These are phyloP conservation scores for Acrobeloides nanus DNA, from an alignment of 2,888 invertebrate species.

Conservation along the genomic window DNA sequence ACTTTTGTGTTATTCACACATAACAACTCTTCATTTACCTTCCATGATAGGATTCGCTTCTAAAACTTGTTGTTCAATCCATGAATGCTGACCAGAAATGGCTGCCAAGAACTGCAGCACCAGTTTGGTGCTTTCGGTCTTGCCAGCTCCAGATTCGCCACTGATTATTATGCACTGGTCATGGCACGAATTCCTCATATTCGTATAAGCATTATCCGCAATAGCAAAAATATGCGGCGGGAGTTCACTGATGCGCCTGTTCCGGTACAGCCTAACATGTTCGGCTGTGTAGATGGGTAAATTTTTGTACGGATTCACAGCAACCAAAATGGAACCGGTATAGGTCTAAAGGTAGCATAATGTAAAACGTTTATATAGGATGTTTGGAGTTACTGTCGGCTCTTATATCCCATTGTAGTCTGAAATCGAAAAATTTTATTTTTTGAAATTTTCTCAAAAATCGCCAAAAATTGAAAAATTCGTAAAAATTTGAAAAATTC, in stretches of 20 bases:
- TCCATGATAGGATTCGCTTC: slow-evolving; percentile 95
- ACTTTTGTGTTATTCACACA: too few relatives aligned
- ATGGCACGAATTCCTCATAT: too few relatives aligned
- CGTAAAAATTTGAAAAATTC: too few relatives aligned
- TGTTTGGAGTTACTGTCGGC: too few relatives aligned
- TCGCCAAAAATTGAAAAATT: too few relatives aligned
- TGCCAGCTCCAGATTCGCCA: slow-evolving; percentile 95
- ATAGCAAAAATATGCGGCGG: slow-evolving; percentile 99
- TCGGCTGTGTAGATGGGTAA: slow-evolving; percentile 97
- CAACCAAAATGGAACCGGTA: slow-evolving; percentile 95
- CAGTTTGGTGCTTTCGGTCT: slow-evolving; percentile 96
- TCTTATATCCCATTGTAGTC: too few relatives aligned
- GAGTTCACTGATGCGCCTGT: slow-evolving; percentile 77
- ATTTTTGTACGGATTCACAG: slow-evolving; percentile 98
- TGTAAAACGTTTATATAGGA: too few relatives aligned
- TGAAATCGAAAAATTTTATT: too few relatives aligned
- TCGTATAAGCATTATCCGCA: slow-evolving; percentile 93
- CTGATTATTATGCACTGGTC: slow-evolving; percentile 98
- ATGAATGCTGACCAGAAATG: slow-evolving; percentile 92
- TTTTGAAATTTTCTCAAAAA: too few relatives aligned
- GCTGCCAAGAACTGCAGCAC: slow-evolving; percentile 96
- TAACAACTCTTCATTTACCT: slow-evolving; percentile 58
- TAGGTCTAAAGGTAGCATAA: too few relatives aligned
- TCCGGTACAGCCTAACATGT: too few relatives aligned
- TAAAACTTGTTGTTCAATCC: slow-evolving; percentile 94